These are phyloP conservation scores for Nannoperca australis DNA, from an alignment of 2,797 vertebrate species.

Conservation along the genomic window DNA sequence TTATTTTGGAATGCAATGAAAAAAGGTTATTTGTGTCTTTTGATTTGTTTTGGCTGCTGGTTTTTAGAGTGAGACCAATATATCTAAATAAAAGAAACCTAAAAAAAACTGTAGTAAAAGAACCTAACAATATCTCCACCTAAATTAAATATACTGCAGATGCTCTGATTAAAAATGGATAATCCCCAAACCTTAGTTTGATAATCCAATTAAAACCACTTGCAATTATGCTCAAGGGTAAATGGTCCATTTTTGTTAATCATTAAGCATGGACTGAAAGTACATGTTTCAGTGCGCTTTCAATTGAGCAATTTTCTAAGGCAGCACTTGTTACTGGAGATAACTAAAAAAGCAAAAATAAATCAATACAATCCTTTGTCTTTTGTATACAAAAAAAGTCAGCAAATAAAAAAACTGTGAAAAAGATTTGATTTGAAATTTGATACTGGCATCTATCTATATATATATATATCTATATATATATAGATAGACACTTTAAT, in stretches of 20 bases:
- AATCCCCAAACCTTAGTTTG: constrained; percentile 40
- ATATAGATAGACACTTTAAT: no score
- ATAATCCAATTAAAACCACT: constrained; percentile 51
- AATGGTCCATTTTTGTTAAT: constrained; percentile 34
- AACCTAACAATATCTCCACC: not conserved
- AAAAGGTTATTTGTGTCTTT: not conserved
- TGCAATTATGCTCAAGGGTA: constrained; percentile 32
- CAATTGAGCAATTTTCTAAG: not conserved
- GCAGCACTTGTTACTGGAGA: constrained; percentile 12
- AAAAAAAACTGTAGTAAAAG: not conserved
- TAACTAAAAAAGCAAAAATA: constrained; percentile 4
- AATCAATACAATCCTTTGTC: not conserved
- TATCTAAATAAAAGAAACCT: not conserved
- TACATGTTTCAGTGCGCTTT: constrained; percentile 26
- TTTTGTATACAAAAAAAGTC: not conserved
- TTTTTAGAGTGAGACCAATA: not conserved
- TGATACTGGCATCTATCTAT: no score
- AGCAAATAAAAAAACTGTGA: not conserved
- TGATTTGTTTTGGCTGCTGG: not conserved
- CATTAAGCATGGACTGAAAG: constrained; percentile 13
- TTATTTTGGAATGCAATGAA: not conserved
- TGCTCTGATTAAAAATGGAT: constrained; percentile 47
- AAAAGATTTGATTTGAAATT: not conserved
- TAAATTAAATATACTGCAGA: constrained; percentile 26
- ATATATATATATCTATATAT: no score